Evolutionary conservation across 1,140 invertebrate genomes (phyloP), one percentile per base, ranked within the genome.

Genomic region (Apis dorsata): DNA sequence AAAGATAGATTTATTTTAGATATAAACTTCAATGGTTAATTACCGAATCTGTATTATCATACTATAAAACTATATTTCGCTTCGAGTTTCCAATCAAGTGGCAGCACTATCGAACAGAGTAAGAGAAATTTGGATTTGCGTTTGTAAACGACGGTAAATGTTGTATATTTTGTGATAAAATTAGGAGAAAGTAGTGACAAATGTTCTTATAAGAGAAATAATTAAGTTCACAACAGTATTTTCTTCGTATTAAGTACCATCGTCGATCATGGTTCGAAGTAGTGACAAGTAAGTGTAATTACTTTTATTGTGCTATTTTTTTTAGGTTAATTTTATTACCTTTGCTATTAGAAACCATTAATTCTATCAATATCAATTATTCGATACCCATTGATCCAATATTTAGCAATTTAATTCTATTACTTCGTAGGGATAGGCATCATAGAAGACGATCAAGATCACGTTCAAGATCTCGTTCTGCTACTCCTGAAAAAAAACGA

Each of bases 401-500:
- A 72, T 53, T 24, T n/a, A 21, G 19, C 13, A 63, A 53, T 74
- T 68, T 73, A 76, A 83, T 59, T 59, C 51, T 53, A n/a, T 63
- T 15, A n/a, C 66, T 15, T 73, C 78, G 11, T 59, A 93, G 93
- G 85, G 93, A 94, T 57, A 91, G 92, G 51, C 92, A 94, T 88
- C 92, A 94, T 62, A 89, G 93, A 77, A 92, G 93, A 60, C 86
- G 93, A 59, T 93, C 93, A 4, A 91, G 92, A 80, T 92, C 93
- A 53, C 90, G 92, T 71, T 94, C 93, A 0, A 90, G 93, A 74
- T 94, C 93, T 55, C 93, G 95, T 66, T 96, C 95, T 21, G 89
- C 89, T 11, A 94, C 94, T 51, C 95, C 95, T 44, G 95, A 96
- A 83, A 93, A 96, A 78, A 95, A 96, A 86, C 94, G 95, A 55